Evolutionary conservation across 2,888 invertebrate species (phyloP), one percentile per base, ranked within the genome.

Genomic region (Acholoe squamosa): DNA sequence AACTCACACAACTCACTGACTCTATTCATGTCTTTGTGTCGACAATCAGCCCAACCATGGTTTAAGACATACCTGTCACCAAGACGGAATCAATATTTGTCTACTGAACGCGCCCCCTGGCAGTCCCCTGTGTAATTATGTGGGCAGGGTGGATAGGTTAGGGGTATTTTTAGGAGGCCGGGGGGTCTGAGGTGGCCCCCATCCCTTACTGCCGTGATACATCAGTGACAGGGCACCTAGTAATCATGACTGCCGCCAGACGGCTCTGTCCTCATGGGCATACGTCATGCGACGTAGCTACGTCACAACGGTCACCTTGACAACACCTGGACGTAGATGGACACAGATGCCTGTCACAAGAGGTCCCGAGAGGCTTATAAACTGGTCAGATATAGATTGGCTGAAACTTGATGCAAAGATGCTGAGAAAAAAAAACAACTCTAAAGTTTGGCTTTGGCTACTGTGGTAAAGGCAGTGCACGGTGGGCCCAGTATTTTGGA

Each of bases 221-320:
- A 54, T 86, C 86, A 86, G 54, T 86, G 86, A 86, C 86, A 86
- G 25, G 25, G 12, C 86, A 80, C 86, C 86, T 56, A 86, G 86
- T 56, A 86, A 86, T 86, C 86, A 54, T 12, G 31, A 10, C 86
- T 19, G 25, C 54, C 86, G 54, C 86, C 86, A 56, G 56, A 56
- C 52, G 86, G 56, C 86, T 52, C 54, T 22, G 22, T 54, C 14
- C 28, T 86, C 61, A 61, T 61, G 3, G 61, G 19, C 86, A 86
- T 86, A 86, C 56, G 86, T 86, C 86, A 86, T 25, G 80, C 25
- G 80, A 43, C 80, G 43, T 80, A 16, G 61, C 25, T 43, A 80
- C 80, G 80, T 80, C 80, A 80, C 80, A 80, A 80, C 80, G 80
- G 80, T 80, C 80, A 80, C 80, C 43, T 33, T 22, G 80, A 14